Base-by-base conservation (phyloP, 2,888 invertebrate genomes). In the Erebia ligea region DNA sequence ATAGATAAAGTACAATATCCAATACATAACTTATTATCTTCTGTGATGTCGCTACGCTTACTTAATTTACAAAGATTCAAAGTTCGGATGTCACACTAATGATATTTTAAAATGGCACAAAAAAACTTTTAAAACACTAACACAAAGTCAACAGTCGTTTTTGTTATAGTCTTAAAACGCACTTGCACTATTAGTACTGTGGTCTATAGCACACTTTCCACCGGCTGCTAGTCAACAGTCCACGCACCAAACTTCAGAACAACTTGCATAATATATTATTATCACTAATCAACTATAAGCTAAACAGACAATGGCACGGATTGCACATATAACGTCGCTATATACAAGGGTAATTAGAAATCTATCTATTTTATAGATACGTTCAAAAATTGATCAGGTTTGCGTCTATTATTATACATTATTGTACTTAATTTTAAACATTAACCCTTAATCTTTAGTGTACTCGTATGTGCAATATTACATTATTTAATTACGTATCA, bases 251-350 rank as follows among this genome's bases (percentile, higher is more conserved):
- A 81, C 80, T 76, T 75, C 79, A 80, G 77, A 72, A 80, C 78
- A 74, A 66, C 76, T 57, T 74, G 69, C 73, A 76, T 74, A 52
- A 52, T 48, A 48, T 48, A n/a, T 19, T 57, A 57, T 40, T 76
- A 77, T 73, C 74, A 89, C 87, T 90, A 89, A 84, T 90, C 90
- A 88, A 92, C 92, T 92, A 91, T 89, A 91, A 89, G 87, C 91
- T 92, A 92, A 87, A 91, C 84, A 88, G 89, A 92, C 90, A 91
- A 93, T 93, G 93, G 93, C 93, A 93, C 93, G 93, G 93, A 93
- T 92, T 91, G 91, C 90, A 91, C 92, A 92, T 89, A 85, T 80
- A 91, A 86, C 82, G 83, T 86, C 81, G 81, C 81, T 93, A 92
- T 93, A 80, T 92, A 93, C 93, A 93, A 73, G 82, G 89, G 85